Evolutionary conservation across 2,888 invertebrate species (phyloP).

Genomic region (Eilema sororculum): DNA sequence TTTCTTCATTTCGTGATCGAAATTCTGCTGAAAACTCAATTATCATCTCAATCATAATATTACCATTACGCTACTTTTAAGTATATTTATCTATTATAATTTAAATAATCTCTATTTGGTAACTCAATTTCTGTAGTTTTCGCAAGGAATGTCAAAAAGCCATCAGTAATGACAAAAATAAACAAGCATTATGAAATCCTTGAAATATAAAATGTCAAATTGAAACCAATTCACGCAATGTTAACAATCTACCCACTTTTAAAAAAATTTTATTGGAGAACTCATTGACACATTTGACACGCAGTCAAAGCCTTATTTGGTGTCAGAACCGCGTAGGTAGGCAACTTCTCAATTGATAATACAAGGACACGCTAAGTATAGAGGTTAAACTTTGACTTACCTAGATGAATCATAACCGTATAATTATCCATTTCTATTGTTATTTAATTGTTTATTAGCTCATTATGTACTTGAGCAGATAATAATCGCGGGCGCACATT

Average conservation of each 20-base stretch:
- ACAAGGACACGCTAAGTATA: slow-evolving; percentile 31
- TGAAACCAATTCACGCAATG: neutral
- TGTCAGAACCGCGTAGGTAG: slow-evolving; percentile 35
- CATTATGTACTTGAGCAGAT: neutral
- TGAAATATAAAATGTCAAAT: neutral
- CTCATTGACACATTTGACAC: neutral
- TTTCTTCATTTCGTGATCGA: neutral
- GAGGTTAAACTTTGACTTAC: slow-evolving; percentile 34
- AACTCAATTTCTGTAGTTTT: neutral
- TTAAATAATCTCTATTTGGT: neutral
- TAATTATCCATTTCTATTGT: neutral
- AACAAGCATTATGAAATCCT: neutral
- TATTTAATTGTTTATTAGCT: neutral
- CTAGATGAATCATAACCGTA: neutral
- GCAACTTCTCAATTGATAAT: slow-evolving; percentile 18
- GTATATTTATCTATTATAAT: neutral
- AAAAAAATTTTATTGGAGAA: neutral
- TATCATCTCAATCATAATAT: neutral
- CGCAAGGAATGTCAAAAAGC: neutral
- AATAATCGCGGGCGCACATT: neutral
- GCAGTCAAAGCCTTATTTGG: slow-evolving; percentile 28
- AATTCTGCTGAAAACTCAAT: neutral
- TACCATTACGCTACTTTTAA: neutral
- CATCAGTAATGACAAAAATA: neutral
- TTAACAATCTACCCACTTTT: slow-evolving; percentile 3